phyloP scores from a whole-genome alignment of 2,113 vertebrate genomes.

The Thryonomys swinderianus region DNA sequence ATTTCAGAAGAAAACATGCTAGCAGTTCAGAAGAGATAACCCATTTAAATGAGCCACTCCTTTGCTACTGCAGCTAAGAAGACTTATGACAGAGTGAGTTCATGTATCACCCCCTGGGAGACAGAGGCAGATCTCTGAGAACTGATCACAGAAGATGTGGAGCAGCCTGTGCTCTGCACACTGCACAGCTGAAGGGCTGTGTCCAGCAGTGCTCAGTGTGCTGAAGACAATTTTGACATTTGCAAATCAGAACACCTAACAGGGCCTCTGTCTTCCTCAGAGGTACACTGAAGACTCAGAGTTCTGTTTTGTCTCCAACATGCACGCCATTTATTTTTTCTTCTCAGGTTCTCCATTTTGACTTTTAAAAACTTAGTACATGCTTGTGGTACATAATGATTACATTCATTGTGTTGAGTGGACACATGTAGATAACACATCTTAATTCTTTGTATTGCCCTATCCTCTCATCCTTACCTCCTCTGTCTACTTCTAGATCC shows the following conservation, averaged over 20 bases:
- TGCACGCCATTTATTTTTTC: neutral
- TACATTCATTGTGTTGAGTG: neutral
- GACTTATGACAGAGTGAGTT: neutral
- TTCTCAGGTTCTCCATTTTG: neutral
- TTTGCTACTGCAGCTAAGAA: neutral
- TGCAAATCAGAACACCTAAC: neutral
- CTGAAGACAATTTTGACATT: neutral
- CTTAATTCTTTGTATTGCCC: neutral
- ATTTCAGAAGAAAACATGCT: neutral
- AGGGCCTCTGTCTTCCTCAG: neutral
- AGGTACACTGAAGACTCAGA: neutral
- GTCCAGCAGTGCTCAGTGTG: neutral
- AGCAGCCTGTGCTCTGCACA: neutral
- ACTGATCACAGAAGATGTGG: neutral
- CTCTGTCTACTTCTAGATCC: neutral
- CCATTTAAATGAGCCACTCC: neutral
- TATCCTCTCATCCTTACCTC: neutral
- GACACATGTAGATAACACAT: too few species aligned
- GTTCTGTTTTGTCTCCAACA: neutral
- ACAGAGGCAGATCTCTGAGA: neutral
- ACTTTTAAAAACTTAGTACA: neutral
- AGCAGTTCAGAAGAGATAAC: neutral
- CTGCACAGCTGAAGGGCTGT: neutral
- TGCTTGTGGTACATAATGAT: neutral
- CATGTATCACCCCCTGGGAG: neutral